phyloP scores from a whole-genome alignment of 64 coral and sea anemone genomes.

The Actinia equina region DNA sequence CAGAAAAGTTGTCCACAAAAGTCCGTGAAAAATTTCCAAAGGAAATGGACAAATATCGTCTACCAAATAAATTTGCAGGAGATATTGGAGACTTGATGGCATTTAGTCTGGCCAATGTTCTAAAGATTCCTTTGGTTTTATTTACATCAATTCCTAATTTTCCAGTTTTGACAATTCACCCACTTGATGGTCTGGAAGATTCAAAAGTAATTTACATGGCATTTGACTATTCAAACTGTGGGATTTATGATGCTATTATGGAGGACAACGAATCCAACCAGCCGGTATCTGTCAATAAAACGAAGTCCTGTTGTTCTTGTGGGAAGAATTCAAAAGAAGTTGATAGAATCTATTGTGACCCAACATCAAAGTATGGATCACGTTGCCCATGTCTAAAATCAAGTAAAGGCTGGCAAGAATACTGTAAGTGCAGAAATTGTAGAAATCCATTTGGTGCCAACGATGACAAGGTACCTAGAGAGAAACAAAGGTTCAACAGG shows the following conservation, averaged over 20 bases:
- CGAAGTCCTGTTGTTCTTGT: no score
- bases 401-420: no score
- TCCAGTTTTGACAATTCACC: neutral
- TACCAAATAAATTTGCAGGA: neutral
- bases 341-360: no score
- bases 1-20: neutral
- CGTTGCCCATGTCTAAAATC: no score
- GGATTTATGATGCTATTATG: neutral
- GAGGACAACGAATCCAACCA: neutral
- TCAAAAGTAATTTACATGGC: neutral
- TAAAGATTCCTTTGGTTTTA: neutral
- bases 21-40: neutral
- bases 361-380: no score
- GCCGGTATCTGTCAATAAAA: no score
- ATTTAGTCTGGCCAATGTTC: neutral
- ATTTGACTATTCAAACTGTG: neutral
- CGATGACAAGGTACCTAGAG: no score
- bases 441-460: no score
- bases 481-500: no score
- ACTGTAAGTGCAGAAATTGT: no score
- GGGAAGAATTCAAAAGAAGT: no score
- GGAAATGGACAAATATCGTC: neutral
- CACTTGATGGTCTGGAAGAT: neutral
- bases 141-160: constrained; percentile 2
- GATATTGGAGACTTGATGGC: constrained; percentile 17